Evolutionary conservation across 2,797 vertebrate genomes (phyloP), one percentile per base, ranked within the genome.

Genomic region (Synaphobranchus kaupii): DNA sequence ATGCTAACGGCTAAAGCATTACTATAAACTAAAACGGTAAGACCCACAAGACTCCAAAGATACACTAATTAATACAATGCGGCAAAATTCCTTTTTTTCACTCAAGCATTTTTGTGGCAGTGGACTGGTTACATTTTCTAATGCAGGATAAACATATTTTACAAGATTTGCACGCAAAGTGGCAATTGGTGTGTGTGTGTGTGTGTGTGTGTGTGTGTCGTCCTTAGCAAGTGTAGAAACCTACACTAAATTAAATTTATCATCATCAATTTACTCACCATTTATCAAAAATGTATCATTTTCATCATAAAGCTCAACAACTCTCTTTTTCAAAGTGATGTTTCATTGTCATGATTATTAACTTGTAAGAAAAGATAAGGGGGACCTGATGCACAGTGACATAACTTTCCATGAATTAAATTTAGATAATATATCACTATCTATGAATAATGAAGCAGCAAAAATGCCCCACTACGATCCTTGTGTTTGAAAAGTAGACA

Each of bases 101-200:
- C 71, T 39, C 71, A 76, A 39, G 28, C n/a, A 31, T 28, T 76
- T 15, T 15, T 25, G 20, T 80, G 76, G 76, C 39, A 47, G 9
- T 25, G 44, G 76, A 47, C 17, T 47, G 39, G 15, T 80, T 50
- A 48, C 50, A 81, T 97, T 95, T 99, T 98, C 10, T 98, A 98
- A 92, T 98, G 97, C 87, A 99, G 94, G 94, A 99, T 89, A 90
- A 92, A 88, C 54, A 87, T 87, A 89, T 92, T 92, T 88, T 76
- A 89, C 90, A 90, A 87, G 82, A 85, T 83, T 88, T 89, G 90
- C 78, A 91, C 86, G 90, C 87, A 85, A 85, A 86, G 31, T 85
- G 84, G 87, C 88, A 90, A 83, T 90, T 91, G 83, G 90, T 92
- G 91, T 92, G 88, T 83, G 88, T 91, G 92, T 90, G 86, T 91